A percentile compares a stretch with the other conserved stretches of the same genome.
phyloP scores from a whole-genome alignment of 2,113 vertebrate genomes.

The Terrapene triunguis region DNA sequence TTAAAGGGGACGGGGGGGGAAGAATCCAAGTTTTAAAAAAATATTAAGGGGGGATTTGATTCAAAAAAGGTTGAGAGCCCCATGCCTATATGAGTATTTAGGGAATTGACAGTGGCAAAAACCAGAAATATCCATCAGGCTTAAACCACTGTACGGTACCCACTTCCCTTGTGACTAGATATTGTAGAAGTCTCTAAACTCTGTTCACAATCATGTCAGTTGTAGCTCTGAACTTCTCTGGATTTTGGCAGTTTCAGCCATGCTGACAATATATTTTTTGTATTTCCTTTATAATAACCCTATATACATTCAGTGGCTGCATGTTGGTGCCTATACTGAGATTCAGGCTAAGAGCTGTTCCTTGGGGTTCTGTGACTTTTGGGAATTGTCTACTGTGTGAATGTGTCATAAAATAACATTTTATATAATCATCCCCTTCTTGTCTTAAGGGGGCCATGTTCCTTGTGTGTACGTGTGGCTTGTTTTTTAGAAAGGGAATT shows the following conservation, averaged over 20 bases:
- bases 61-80: background rate
- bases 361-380: background rate
- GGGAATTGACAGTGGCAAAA: background rate
- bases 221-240: background rate
- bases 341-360: background rate
- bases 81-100: rapidly evolving
- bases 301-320: background rate
- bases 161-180: background rate
- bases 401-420: background rate
- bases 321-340: background rate
- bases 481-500: background rate
- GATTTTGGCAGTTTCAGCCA: background rate
- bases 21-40: background rate
- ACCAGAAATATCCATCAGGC: background rate
- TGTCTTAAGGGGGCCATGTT: background rate
- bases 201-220: background rate
- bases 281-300: background rate
- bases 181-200: background rate
- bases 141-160: background rate
- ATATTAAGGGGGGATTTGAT: background rate
- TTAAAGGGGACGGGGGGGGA: background rate
- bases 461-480: too few species aligned
- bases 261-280: background rate
- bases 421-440: background rate
- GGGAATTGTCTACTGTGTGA: background rate